Percentiles rank a stretch among this genome's conserved stretches.
phyloP scores from a whole-genome alignment of 2,797 vertebrate species.

The Onychomys arenicola region DNA sequence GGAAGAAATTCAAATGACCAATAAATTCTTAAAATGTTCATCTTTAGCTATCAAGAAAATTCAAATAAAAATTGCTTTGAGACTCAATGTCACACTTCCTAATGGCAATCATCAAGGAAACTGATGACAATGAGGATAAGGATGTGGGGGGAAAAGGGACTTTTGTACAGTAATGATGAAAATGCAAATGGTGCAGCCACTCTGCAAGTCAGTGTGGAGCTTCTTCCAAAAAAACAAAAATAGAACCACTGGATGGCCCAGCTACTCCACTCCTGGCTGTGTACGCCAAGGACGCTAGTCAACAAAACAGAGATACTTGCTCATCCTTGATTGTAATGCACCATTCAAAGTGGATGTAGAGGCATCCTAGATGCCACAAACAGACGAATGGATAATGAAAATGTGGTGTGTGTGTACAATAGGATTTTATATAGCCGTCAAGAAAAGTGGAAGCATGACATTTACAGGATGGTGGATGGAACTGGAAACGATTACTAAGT shows the following conservation, averaged over 20 bases:
- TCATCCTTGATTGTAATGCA: not conserved
- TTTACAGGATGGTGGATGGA: not conserved
- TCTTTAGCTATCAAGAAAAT: not conserved
- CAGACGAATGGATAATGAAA: not conserved
- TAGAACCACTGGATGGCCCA: not conserved
- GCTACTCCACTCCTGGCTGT: not conserved
- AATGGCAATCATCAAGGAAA: not conserved
- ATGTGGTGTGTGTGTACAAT: too few species aligned
- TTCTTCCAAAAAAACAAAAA: not conserved
- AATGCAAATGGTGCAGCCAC: not conserved
- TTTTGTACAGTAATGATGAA: not conserved
- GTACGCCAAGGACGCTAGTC: not conserved
- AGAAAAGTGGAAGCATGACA: not conserved
- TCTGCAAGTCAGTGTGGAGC: too few species aligned
- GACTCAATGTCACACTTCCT: not conserved
- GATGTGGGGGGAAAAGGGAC: not conserved
- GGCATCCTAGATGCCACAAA: not conserved
- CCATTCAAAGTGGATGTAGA: not conserved
- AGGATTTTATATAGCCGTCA: not conserved
- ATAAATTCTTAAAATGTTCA: not conserved
- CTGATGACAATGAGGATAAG: not conserved
- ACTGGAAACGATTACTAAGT: not conserved
- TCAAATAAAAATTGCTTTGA: not conserved
- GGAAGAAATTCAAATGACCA: not conserved
- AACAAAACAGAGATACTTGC: not conserved